Base-by-base conservation (phyloP, 2,113 vertebrate species). In the Plecotus auritus region DNA sequence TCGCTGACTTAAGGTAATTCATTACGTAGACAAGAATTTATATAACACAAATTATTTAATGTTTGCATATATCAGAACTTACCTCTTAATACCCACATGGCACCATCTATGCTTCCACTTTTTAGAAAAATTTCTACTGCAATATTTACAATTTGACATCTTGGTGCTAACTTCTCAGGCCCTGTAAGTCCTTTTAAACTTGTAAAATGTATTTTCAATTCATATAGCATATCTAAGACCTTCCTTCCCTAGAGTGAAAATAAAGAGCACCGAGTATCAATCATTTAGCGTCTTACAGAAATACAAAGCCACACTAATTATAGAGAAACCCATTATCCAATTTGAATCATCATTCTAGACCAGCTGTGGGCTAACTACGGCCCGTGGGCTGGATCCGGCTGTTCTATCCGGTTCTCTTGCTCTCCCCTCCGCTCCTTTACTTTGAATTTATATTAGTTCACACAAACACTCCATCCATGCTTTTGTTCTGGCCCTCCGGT, bases 121-220 rank as follows among this genome's bases (percentile, higher is more conserved):
- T 99, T 98, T 66, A 99, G 98, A 96, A 99, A 99, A 90, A 99
- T 98, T 97, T 99, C 99, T 69, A 98, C 98, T 7, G 99, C 99
- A 98, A 98, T 96, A 84, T 99, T 99, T 97, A 99, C 96, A 96
- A 99, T 98, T 93, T 97, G 98, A 97, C 99, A 99, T 95, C 98
- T 99, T 4, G 99, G 98, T 9, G 98, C 98, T 76, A 96, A 56
- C 1, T 98, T 97, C 89, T 99, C 99, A 72, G 98, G 98, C 49
- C 98, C 99, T 95, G 91, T 98, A 91, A 99, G 96, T 78, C 99
- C 99, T 97, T 99, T 99, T 95, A 99, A 97, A 22, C 90, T 98
- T 8, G 98, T 98, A 97, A 99, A 99, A 92, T 96, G 70, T 89
- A 99, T 97, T 97, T 99, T 98, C 40, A 98, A 96, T 85, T 97